These are phyloP conservation scores for Drosophila bipectinata DNA, from an alignment of 1,140 invertebrate genomes.

Conservation along the genomic window DNA sequence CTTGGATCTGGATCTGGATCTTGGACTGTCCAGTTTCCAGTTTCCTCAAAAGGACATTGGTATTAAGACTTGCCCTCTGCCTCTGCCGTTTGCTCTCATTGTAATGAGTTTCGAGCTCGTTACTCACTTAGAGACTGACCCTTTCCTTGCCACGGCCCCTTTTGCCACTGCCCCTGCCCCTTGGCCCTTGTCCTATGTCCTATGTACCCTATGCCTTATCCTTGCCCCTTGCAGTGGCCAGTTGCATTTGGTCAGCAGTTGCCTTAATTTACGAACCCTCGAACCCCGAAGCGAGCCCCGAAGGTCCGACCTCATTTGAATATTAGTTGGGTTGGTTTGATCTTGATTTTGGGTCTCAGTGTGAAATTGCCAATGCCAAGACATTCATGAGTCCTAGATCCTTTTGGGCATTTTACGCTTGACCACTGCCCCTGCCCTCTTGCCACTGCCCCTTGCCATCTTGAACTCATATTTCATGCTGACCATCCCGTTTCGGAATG, in stretches of 20 bases:
- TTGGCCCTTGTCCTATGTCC: not conserved
- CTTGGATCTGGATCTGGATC: not conserved
- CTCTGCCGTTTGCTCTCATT: conserved; percentile 60
- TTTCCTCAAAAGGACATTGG: conserved; percentile 22
- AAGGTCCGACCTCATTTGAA: conserved; percentile 75
- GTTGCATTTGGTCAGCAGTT: conserved; percentile 38
- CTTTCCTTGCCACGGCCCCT: conserved; percentile 9
- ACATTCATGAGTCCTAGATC: conserved; percentile 25
- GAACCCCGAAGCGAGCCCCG: conserved; percentile 18
- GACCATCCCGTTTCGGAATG: conserved; percentile 13
- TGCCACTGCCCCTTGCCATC: not conserved
- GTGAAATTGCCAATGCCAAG: conserved; percentile 27
- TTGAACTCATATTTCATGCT: conserved; percentile 73
- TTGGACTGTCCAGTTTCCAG: conserved; percentile 50
- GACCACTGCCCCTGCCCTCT: conserved; percentile 46
- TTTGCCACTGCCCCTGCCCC: not conserved
- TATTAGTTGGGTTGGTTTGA: conserved; percentile 72
- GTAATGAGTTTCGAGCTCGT: conserved; percentile 61
- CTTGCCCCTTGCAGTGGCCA: conserved; percentile 20
- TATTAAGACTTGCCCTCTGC: conserved; percentile 15
- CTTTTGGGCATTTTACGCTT: conserved; percentile 73
- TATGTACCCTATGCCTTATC: not conserved
- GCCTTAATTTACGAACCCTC: conserved; percentile 41
- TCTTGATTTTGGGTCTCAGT: conserved; percentile 50
- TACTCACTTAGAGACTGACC: conserved; percentile 18